Evolutionary conservation across 2,113 vertebrate genomes (phyloP).

Genomic region (Elachura formosa): DNA sequence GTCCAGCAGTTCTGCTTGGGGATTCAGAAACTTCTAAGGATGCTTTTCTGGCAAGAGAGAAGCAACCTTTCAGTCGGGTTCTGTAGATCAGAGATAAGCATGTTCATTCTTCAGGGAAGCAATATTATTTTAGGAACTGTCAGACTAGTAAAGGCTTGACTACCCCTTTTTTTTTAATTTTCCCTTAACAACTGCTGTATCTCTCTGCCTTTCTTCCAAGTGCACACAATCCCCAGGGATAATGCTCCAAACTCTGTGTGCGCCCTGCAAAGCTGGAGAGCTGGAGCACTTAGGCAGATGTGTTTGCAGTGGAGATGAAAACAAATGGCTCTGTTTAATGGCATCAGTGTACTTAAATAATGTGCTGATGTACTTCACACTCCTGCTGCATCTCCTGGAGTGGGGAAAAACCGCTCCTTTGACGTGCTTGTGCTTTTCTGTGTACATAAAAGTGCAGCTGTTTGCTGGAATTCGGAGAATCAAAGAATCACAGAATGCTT

Average conservation of each 20-base stretch:
- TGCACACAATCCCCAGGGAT: not conserved
- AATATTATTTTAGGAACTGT: constrained; percentile 43
- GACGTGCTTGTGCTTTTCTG: not conserved
- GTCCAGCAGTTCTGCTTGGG: not conserved
- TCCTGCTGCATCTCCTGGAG: constrained; percentile 6
- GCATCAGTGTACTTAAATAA: constrained; percentile 38
- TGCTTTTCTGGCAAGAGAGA: constrained; percentile 1
- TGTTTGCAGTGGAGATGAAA: constrained; percentile 38
- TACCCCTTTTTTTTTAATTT: not conserved
- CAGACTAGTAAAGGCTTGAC: constrained; percentile 49
- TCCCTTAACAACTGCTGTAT: not conserved
- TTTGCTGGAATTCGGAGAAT: not conserved
- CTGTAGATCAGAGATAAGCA: constrained; percentile 33
- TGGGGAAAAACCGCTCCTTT: not conserved
- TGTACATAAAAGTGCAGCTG: constrained; percentile 9
- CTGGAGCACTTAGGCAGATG: constrained; percentile 48
- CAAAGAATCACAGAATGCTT: not conserved
- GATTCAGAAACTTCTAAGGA: constrained; percentile 2
- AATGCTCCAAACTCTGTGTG: not conserved
- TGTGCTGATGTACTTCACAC: constrained; percentile 38
- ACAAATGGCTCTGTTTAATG: constrained; percentile 47
- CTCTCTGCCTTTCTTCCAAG: not conserved
- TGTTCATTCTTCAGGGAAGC: not conserved
- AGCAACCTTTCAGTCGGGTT: constrained; percentile 13
- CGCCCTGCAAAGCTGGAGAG: not conserved